Percentiles rank a stretch among this genome's conserved stretches.
Conservation (phyloP, 2,113 vertebrate species). For the Bambusicola thoracicus region DNA sequence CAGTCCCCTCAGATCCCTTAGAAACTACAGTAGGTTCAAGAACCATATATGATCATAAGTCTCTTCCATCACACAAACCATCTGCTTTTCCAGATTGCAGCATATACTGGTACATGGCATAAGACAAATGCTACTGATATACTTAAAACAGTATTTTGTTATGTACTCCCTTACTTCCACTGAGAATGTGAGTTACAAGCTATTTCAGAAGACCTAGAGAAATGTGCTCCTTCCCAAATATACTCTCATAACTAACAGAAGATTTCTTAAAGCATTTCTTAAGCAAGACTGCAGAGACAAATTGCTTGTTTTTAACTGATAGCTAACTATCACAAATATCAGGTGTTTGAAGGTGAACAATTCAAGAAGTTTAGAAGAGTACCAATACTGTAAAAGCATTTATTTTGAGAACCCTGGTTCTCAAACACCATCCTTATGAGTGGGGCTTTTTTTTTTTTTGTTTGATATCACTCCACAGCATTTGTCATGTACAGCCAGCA, state of each 20-base stretch:
- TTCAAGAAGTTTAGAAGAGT: not conserved
- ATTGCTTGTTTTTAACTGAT: no score
- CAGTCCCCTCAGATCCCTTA: not conserved
- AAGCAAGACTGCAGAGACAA: not conserved
- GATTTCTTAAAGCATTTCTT: not conserved
- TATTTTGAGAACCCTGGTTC: not conserved
- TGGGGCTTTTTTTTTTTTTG: no score
- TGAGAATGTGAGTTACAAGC: not conserved
- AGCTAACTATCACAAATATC: not conserved
- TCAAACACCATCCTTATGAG: not conserved
- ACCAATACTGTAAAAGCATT: not conserved
- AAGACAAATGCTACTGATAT: not conserved
- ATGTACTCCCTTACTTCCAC: not conserved
- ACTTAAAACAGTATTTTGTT: not conserved
- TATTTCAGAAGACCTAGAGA: not conserved
- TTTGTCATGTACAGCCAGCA: not conserved
- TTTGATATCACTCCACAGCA: not conserved
- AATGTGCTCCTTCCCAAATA: not conserved
- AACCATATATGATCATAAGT: not conserved
- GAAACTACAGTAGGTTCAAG: not conserved
- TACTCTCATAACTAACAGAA: not conserved
- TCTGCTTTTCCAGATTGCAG: not conserved
- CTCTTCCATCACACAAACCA: not conserved
- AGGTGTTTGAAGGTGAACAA: not conserved
- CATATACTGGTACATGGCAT: not conserved